Evolutionary conservation across 2,797 vertebrate species (phyloP), one percentile per base, ranked within the genome.

Genomic region (Syndactyla subalaris): DNA sequence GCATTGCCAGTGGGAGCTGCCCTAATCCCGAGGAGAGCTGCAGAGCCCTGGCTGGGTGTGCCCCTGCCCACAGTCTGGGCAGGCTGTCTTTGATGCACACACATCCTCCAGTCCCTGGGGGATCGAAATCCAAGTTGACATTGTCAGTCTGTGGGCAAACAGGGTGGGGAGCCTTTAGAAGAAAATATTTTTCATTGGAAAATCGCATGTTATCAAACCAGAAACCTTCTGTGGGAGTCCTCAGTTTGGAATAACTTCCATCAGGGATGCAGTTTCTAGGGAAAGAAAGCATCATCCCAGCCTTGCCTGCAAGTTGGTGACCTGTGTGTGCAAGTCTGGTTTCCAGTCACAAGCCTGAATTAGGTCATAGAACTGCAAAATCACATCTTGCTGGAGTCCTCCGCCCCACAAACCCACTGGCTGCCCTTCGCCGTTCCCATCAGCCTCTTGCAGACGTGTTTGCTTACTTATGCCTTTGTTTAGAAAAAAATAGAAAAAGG

Each of bases 401-500:
- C 71, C 30, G 19, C 20, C n/a, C 59, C 55, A 0, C 79, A 16
- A 38, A n/a, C 29, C 45, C 79, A 12, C 11, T 6, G 63, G 7
- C 68, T 34, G 36, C n/a, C 73, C 74, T 62, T 32, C 10, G 63
- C 67, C 7, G 4, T 9, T 82, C 17, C 61, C 9, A 67, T 59
- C 68, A 52, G 59, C 68, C 73, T 84, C 87, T 92, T 46, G 57
- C 61, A 45, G 86, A 45, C 43, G 8, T 19, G 19, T 91, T 92
- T 89, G 87, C 91, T 87, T 76, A 82, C 61, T 89, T 89, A 63
- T 21, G 39, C 75, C 65, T 95, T 89, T 94, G 72, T 89, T 93
- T 92, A 54, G 52, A 49, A 32, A 54, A 54, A 12, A 30, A 52
- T 38, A 49, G 52, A 66, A 58, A 81, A 88, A 74, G 17, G 12